Evolutionary conservation across 2,113 vertebrate genomes (phyloP).

Genomic region (Calidris pygmaea): DNA sequence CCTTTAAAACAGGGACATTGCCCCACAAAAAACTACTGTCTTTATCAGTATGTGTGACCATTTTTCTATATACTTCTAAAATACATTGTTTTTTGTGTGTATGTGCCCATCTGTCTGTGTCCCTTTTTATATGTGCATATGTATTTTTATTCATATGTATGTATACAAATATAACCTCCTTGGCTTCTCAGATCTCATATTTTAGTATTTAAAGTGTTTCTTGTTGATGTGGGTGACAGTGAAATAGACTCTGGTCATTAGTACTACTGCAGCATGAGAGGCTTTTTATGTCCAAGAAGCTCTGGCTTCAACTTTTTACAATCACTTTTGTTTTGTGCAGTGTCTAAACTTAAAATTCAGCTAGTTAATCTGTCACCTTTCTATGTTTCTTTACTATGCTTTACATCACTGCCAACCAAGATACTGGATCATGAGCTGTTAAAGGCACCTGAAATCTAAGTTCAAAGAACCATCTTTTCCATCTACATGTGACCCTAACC

Average conservation of each 20-base stretch:
- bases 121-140: background rate
- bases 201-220: background rate
- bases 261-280: background rate
- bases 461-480: background rate
- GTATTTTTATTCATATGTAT: background rate
- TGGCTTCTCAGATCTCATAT: background rate
- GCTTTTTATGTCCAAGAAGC: rapidly evolving
- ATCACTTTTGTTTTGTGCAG: background rate
- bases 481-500: background rate
- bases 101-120: background rate
- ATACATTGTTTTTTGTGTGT: background rate
- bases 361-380: background rate
- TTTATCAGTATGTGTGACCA: background rate
- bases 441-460: background rate
- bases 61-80: background rate
- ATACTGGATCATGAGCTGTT: background rate
- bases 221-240: background rate
- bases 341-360: background rate
- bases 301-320: background rate
- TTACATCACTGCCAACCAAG: background rate
- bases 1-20: background rate
- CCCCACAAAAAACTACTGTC: background rate
- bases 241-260: background rate
- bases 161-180: background rate
- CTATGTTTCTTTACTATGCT: background rate